Percentiles rank a stretch among this genome's conserved stretches.
Conservation (phyloP, 2,888 invertebrate species). For the Hymenopus coronatus region DNA sequence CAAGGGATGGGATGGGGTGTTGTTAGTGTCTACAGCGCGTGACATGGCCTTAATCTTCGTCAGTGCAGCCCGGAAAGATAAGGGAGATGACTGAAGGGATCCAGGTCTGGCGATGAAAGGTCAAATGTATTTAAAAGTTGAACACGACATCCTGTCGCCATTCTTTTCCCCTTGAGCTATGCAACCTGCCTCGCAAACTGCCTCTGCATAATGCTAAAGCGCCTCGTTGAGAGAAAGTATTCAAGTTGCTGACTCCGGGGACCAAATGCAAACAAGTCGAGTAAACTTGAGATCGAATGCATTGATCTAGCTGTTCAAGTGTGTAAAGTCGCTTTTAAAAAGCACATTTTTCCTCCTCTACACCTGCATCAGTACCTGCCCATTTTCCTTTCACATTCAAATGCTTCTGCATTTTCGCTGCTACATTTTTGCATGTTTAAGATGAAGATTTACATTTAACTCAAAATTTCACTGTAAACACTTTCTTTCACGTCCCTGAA, state of each 20-base stretch:
- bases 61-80: neutral
- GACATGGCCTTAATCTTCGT: neutral
- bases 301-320: neutral
- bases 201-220: neutral
- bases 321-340: neutral
- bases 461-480: no score
- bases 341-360: neutral
- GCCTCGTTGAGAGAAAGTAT: neutral
- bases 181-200: neutral
- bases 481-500: no score
- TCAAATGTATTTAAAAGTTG: neutral
- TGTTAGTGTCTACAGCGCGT: neutral
- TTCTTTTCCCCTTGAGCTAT: neutral
- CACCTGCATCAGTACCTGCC: no score
- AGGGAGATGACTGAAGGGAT: neutral
- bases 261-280: neutral
- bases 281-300: neutral
- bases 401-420: no score
- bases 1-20: no score
- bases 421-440: no score
- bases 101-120: neutral
- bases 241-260: neutral
- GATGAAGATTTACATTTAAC: no score
- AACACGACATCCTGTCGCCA: neutral
- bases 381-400: no score